Evolutionary conservation across 2,888 invertebrate genomes (phyloP).

Genomic region (Tenthredo notha): DNA sequence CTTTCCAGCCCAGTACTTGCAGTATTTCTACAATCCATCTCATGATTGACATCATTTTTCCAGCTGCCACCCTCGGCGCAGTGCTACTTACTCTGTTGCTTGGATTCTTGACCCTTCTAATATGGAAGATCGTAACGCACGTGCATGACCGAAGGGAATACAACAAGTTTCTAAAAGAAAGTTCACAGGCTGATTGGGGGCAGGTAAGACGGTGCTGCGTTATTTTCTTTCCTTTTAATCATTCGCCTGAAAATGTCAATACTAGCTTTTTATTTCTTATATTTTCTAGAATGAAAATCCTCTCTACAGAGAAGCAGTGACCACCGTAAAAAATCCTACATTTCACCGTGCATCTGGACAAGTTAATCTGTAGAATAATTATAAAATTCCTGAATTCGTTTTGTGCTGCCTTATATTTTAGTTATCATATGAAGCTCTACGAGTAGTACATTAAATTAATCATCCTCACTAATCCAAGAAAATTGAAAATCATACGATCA

Average conservation of each 20-base stretch:
- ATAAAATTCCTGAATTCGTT: neutral
- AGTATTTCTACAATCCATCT: neutral
- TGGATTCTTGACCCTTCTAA: conserved; percentile 85
- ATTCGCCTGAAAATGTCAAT: neutral
- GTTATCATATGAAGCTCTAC: neutral
- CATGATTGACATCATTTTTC: conserved; percentile 56
- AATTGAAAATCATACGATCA: neutral
- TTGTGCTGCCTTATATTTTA: neutral
- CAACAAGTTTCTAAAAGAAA: conserved; percentile 86
- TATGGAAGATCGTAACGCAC: conserved; percentile 88
- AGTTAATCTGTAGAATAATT: neutral
- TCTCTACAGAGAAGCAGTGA: conserved; percentile 88
- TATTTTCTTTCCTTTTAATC: neutral
- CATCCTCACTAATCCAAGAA: neutral
- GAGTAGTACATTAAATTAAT: neutral
- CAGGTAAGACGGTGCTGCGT: conserved; percentile 77
- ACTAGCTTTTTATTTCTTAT: neutral
- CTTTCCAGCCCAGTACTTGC: neutral
- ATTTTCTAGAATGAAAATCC: conserved; percentile 86
- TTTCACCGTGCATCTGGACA: conserved; percentile 62
- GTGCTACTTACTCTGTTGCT: conserved; percentile 86
- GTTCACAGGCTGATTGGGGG: conserved; percentile 86
- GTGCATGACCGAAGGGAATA: conserved; percentile 88
- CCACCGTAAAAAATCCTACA: conserved; percentile 87
- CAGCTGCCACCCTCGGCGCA: conserved; percentile 86